These are phyloP conservation scores for Podarcis muralis DNA, from an alignment of 2,113 vertebrate species.

Conservation along the genomic window DNA sequence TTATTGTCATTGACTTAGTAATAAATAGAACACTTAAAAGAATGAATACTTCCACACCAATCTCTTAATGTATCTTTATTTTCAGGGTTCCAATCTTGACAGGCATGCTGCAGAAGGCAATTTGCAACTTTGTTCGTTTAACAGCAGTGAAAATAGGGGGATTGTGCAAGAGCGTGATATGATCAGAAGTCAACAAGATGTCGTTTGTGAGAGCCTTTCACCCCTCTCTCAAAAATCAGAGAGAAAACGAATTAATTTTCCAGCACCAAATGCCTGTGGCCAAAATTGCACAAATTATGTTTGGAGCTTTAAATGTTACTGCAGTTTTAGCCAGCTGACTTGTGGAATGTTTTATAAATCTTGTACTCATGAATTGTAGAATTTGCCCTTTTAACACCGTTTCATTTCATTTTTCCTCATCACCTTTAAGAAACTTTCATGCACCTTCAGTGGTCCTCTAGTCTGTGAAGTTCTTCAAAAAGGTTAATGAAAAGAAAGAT, in stretches of 20 bases:
- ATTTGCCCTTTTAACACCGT: slow-evolving; percentile 8
- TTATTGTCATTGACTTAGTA: too few relatives aligned
- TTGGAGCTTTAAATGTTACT: background rate
- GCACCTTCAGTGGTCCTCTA: background rate
- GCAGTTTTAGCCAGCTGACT: background rate
- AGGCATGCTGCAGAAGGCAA: background rate
- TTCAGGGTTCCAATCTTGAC: too few relatives aligned
- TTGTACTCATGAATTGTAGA: slow-evolving; percentile 7
- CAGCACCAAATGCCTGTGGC: background rate
- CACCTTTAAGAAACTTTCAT: background rate
- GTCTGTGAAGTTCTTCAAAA: background rate
- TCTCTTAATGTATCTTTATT: too few relatives aligned
- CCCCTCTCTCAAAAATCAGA: background rate
- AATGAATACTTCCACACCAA: too few relatives aligned
- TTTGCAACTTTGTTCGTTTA: background rate
- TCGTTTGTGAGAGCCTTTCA: background rate
- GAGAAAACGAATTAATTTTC: background rate
- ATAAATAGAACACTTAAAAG: too few relatives aligned
- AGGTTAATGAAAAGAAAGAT: slow-evolving; percentile 26
- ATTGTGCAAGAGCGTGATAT: background rate
- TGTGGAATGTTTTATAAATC: slow-evolving; percentile 19
- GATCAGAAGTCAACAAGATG: too few relatives aligned
- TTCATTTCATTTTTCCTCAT: background rate
- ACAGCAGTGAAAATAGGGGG: background rate
- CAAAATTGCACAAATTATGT: background rate